Evolutionary conservation across 2,113 vertebrate species (phyloP).

Genomic region (Myotis davidii): DNA sequence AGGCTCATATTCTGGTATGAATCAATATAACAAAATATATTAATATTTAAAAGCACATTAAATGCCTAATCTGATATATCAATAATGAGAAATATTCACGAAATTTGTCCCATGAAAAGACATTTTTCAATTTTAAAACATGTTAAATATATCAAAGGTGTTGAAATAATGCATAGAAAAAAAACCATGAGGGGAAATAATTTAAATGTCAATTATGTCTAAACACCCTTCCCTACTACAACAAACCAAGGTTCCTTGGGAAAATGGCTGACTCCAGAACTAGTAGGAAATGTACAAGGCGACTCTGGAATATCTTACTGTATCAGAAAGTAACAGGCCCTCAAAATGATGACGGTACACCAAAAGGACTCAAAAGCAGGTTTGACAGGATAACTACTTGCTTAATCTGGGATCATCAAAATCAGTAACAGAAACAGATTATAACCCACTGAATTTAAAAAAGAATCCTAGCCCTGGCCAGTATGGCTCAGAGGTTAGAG

Average conservation of each 20-base stretch:
- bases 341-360: slow-evolving; percentile 7
- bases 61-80: neutral
- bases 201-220: slow-evolving; percentile 37
- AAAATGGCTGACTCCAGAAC: slow-evolving; percentile 9
- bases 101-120: neutral
- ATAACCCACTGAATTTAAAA: neutral
- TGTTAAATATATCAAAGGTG: neutral
- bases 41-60: slow-evolving; percentile 43
- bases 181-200: neutral
- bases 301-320: neutral
- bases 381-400: neutral
- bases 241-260: neutral
- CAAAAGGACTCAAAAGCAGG: slow-evolving; percentile 11
- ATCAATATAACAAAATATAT: neutral
- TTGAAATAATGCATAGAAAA: slow-evolving; percentile 30
- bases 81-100: slow-evolving; percentile 38
- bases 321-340: neutral
- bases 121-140: slow-evolving; percentile 32
- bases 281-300: neutral
- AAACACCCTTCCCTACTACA: neutral
- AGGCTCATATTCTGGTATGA: slow-evolving; percentile 25
- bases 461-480: neutral
- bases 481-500: too few relatives aligned
- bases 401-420: neutral
- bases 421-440: neutral